phyloP scores from a whole-genome alignment of 1,140 invertebrate species.

The Temnothorax curvispinosus region DNA sequence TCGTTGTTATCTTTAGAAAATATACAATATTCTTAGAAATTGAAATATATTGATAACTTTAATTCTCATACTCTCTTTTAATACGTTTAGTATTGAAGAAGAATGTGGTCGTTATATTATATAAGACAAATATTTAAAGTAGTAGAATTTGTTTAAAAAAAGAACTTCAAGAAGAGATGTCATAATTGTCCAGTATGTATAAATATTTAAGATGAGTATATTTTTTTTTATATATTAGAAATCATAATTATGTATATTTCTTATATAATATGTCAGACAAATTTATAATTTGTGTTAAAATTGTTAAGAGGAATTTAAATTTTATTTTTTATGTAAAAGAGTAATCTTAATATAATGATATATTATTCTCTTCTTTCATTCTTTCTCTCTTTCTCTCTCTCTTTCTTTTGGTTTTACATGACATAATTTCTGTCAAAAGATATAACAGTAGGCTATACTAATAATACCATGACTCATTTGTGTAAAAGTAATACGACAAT shows the following conservation, averaged over 20 bases:
- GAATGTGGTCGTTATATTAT: background rate
- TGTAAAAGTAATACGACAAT: background rate
- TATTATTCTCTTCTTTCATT: background rate
- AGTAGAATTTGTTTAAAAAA: background rate
- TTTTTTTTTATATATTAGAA: background rate
- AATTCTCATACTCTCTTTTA: background rate
- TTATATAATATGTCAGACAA: background rate
- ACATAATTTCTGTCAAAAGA: background rate
- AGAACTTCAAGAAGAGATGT: background rate
- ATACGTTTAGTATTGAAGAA: background rate
- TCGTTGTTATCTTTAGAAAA: background rate
- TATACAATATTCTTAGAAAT: background rate
- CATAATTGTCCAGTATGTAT: background rate
- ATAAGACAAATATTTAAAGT: background rate
- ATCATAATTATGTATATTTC: background rate
- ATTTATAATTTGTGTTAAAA: background rate
- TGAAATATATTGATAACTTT: background rate
- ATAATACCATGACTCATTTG: background rate
- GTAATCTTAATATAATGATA: background rate
- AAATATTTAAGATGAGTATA: background rate
- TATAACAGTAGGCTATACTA: background rate
- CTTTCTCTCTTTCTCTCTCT: background rate
- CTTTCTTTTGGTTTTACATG: background rate
- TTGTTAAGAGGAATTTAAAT: background rate
- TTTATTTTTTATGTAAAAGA: background rate